phyloP scores from a whole-genome alignment of 2,888 invertebrate species.

The Parthenolecanium corni region DNA sequence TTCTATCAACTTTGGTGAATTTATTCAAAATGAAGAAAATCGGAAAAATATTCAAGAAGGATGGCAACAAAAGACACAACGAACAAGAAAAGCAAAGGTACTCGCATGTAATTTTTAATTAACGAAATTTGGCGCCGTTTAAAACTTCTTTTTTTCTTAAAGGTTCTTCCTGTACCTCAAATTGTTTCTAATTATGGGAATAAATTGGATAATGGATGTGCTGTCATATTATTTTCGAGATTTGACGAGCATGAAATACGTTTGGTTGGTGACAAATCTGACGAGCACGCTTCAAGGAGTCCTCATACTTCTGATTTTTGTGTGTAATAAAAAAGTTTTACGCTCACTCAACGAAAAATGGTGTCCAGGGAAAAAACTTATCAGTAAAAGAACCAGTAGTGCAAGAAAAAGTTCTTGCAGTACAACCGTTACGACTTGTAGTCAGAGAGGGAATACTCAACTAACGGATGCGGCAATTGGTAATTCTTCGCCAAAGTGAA shows the following conservation, averaged over 20 bases:
- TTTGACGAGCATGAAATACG: slow-evolving; percentile 31
- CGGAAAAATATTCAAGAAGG: slow-evolving; percentile 52
- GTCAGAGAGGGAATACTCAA: too few relatives aligned
- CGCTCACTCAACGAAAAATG: slow-evolving; percentile 40
- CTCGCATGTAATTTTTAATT: not conserved
- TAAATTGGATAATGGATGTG: slow-evolving; percentile 71
- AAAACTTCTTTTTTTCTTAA: slow-evolving; percentile 30
- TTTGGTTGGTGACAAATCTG: slow-evolving; percentile 51
- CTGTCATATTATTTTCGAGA: slow-evolving; percentile 52
- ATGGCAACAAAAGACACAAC: slow-evolving; percentile 47
- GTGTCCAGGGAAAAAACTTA: slow-evolving; percentile 20
- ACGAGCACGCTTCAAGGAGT: slow-evolving; percentile 58
- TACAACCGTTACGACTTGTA: too few relatives aligned
- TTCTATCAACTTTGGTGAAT: slow-evolving; percentile 55
- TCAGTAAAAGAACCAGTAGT: not conserved
- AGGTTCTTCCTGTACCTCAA: slow-evolving; percentile 70
- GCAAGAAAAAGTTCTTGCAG: too few relatives aligned
- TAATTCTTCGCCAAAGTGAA: too few relatives aligned
- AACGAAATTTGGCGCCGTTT: not conserved
- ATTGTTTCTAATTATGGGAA: slow-evolving; percentile 72
- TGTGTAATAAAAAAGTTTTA: slow-evolving; percentile 57
- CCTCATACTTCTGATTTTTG: slow-evolving; percentile 59
- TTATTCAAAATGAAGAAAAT: slow-evolving; percentile 55
- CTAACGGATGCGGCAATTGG: too few relatives aligned
- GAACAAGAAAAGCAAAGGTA: slow-evolving; percentile 45